Evolutionary conservation across 2,113 vertebrate genomes (phyloP), one percentile per base, ranked within the genome.

Genomic region (Entelurus aequoreus): DNA sequence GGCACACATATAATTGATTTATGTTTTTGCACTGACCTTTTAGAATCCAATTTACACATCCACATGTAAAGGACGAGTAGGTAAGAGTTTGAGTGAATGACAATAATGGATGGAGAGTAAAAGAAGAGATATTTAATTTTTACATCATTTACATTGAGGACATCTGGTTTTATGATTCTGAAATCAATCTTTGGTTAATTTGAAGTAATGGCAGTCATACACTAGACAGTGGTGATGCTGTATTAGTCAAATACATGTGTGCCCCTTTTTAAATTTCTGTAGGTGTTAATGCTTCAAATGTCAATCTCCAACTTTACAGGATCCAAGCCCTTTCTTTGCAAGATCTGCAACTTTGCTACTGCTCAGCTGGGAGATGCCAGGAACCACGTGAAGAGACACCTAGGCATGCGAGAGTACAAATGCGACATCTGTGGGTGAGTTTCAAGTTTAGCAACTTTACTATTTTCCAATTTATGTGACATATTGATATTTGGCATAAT

Each of bases 381-480:
- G 77, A 98, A 98, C 92, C 97, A 98, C 50, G 94, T 98, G 81
- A 98, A 98, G 87, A 94, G 97, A 86, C 97, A 98, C 87, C 95
- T 99, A 70, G 96, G 96, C 83, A 97, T 99, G 95, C 92, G 95
- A 74, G 97, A 99, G 85, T 98, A 98, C 91, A 98, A 97, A 89
- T 99, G 96, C 73, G 94, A 96, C 82, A 91, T 99, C 85, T 98
- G 97, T 86, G 97, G 97, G 97, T 99, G 90, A 97, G 97, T 97
- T 6, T 36, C 44, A 50, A 19, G 11, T 38, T 8, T 5, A 36
- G 49, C 6, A 47, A 38, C 4, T 60, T 37, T 59, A 12, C 48
- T 63, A 4, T 63, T 50, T 19, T 50, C 7, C 16, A 48, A 19
- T 15, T 63, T 38, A 52, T 1, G 3, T 48, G 28, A 42, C 6